phyloP scores from a whole-genome alignment of 2,888 invertebrate genomes.

The Acleris holmiana region DNA sequence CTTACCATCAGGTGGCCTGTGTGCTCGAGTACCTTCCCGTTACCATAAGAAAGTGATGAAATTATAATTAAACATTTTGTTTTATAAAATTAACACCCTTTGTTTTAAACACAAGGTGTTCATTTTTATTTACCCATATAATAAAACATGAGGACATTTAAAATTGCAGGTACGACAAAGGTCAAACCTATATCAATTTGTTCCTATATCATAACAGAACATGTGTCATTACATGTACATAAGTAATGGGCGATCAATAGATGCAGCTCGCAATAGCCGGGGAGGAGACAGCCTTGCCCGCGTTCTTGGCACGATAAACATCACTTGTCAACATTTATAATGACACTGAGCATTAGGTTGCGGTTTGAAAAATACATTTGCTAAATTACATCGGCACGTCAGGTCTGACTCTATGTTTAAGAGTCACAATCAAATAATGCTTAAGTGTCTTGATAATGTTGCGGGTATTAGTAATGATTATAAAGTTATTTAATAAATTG shows the following conservation, averaged over 20 bases:
- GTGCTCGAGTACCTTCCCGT: too few species aligned
- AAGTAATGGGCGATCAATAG: slow-evolving; percentile 35
- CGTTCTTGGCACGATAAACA: slow-evolving; percentile 59
- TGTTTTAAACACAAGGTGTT: slow-evolving; percentile 6
- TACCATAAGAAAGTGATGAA: too few species aligned
- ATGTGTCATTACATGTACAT: slow-evolving; percentile 35
- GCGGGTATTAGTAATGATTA: background rate
- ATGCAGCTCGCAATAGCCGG: slow-evolving; percentile 41
- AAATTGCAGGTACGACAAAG: slow-evolving; percentile 32
- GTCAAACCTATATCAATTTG: slow-evolving; percentile 36
- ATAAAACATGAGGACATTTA: slow-evolving; percentile 18
- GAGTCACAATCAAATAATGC: slow-evolving; percentile 5
- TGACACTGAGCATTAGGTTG: slow-evolving; percentile 46
- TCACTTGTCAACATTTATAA: slow-evolving; percentile 58
- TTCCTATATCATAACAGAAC: slow-evolving; percentile 33
- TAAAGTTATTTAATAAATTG: background rate
- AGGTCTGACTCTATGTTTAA: slow-evolving; percentile 6
- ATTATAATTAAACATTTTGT: too few species aligned
- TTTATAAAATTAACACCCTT: too few species aligned
- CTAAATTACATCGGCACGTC: slow-evolving; percentile 27
- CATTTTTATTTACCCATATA: too few species aligned
- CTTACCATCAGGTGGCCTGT: too few species aligned
- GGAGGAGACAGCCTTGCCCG: slow-evolving; percentile 71
- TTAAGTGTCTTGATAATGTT: background rate
- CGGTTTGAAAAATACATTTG: slow-evolving; percentile 35